phyloP scores from a whole-genome alignment of 2,888 invertebrate genomes.

The Mythimna albipuncta region DNA sequence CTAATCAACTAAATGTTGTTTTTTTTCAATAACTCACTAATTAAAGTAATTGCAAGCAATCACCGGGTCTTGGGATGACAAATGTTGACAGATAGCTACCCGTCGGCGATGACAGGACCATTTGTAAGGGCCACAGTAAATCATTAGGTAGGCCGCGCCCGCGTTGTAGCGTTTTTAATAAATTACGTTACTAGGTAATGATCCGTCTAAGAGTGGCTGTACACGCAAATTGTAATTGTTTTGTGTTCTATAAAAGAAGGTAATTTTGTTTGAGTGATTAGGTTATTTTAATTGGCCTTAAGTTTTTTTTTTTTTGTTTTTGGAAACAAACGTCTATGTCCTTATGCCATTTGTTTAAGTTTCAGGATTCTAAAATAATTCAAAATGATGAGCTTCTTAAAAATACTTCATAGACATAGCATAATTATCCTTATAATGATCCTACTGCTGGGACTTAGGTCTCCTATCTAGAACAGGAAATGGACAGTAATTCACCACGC shows the following conservation, averaged over 20 bases:
- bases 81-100: conserved; percentile 83
- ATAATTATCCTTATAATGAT: too few relatives aligned
- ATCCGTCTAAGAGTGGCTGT: conserved; percentile 58
- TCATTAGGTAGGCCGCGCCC: conserved; percentile 80
- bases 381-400: too few relatives aligned
- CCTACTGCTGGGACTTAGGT: too few relatives aligned
- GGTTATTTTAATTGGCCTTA: conserved; percentile 24
- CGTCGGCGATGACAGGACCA: conserved; percentile 84
- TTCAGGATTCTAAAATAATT: not conserved
- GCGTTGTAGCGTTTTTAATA: conserved; percentile 73
- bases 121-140: conserved; percentile 79
- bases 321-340: too few relatives aligned
- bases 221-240: conserved; percentile 66
- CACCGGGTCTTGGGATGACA: conserved; percentile 77
- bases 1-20: conserved; percentile 37
- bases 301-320: not conserved
- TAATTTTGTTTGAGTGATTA: conserved; percentile 40
- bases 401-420: too few relatives aligned
- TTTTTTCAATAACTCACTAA: conserved; percentile 67
- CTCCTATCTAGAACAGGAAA: too few relatives aligned
- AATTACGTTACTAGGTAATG: conserved; percentile 71
- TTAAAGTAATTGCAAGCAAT: conserved; percentile 76
- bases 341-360: not conserved
- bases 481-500: too few relatives aligned
- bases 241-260: conserved; percentile 38